Evolutionary conservation across 1,140 invertebrate species (phyloP).

Genomic region (Dysdera silvatica): DNA sequence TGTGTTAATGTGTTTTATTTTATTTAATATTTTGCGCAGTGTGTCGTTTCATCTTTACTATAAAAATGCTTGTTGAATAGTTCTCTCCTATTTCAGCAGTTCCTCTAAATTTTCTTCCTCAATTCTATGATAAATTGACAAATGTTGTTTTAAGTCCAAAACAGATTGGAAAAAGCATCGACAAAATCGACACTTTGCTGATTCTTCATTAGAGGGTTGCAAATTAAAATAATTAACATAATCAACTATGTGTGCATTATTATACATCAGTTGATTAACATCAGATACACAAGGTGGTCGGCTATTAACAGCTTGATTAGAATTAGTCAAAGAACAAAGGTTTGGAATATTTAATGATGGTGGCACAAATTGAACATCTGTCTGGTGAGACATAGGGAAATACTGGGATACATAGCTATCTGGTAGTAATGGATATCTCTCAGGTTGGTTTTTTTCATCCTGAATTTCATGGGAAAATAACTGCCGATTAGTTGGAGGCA

Average conservation of each 20-base stretch:
- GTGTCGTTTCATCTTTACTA: too few species aligned
- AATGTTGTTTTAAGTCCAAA: slow-evolving; percentile 14
- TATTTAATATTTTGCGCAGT: too few species aligned
- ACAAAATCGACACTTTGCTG: slow-evolving; percentile 19
- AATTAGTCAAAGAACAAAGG: slow-evolving; percentile 13
- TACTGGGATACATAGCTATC: slow-evolving; percentile 26
- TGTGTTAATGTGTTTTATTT: too few species aligned
- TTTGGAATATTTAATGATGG: slow-evolving; percentile 8
- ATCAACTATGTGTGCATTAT: slow-evolving; percentile 13
- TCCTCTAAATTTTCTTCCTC: slow-evolving; percentile 27
- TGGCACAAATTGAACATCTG: slow-evolving; percentile 13
- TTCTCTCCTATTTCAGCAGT: slow-evolving; percentile 7
- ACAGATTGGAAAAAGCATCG: slow-evolving; percentile 20
- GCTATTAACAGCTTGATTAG: background rate
- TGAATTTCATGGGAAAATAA: background rate
- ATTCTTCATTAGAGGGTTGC: background rate
- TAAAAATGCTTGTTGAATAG: too few species aligned
- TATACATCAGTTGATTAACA: slow-evolving; percentile 16
- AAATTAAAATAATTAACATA: slow-evolving; percentile 14
- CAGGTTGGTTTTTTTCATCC: slow-evolving; percentile 15
- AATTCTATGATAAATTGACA: slow-evolving; percentile 22
- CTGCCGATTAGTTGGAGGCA: slow-evolving; percentile 8
- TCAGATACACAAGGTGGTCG: slow-evolving; percentile 4
- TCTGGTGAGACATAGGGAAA: slow-evolving; percentile 25
- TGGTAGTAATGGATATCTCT: slow-evolving; percentile 20